These are phyloP conservation scores for Diuraphis noxia DNA, from an alignment of 1,140 invertebrate species.

Conservation along the genomic window DNA sequence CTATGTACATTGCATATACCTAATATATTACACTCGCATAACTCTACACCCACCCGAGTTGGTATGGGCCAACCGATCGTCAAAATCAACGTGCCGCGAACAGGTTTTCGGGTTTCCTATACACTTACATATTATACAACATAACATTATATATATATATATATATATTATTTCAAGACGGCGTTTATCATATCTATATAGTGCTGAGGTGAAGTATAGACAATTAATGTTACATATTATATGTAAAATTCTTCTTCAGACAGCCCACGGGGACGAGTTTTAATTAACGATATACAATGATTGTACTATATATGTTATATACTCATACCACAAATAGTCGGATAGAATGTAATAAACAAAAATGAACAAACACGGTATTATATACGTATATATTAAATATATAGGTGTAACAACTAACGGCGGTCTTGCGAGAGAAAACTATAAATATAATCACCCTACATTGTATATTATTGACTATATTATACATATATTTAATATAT, in stretches of 20 bases:
- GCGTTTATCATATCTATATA: background rate
- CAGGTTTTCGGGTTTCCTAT: background rate
- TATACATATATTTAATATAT: background rate
- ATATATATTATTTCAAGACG: background rate
- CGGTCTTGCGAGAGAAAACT: background rate
- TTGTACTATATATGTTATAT: background rate
- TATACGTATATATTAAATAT: background rate
- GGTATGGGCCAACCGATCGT: conserved; percentile 1
- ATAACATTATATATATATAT: background rate
- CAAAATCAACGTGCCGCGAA: background rate
- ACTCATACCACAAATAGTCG: background rate
- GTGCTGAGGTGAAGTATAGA: background rate
- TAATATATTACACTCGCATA: no score
- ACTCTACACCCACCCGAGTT: background rate
- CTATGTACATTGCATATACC: no score
- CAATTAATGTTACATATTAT: background rate
- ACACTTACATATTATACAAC: background rate
- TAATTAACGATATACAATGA: background rate
- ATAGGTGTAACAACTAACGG: background rate
- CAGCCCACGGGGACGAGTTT: background rate
- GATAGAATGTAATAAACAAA: background rate
- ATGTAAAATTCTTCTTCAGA: background rate
- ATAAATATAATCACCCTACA: background rate
- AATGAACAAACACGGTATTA: background rate
- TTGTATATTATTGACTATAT: no score